Base-by-base conservation (phyloP, 2,888 invertebrate species). In the Conops quadrifasciatus region DNA sequence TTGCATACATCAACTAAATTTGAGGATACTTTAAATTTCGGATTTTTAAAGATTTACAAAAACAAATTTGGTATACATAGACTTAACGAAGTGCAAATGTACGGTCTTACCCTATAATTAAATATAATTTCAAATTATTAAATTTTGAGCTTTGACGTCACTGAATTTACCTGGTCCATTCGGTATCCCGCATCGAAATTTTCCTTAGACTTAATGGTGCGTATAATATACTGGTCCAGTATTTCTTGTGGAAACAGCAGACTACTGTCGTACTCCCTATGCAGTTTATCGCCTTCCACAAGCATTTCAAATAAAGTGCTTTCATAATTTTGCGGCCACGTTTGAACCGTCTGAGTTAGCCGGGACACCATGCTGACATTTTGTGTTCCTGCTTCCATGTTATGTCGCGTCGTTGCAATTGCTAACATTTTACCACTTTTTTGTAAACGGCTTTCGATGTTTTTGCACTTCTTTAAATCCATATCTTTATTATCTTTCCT, bases 251-350 rank as follows among this genome's bases (percentile, higher is more conserved):
- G 89, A 72, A 81, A 79, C 45, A 78, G 72, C 26, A 77, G 71
- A 58, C 73, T 79, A 5, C 77, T 74, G 60, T 82, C 82, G 66
- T 79, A 77, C 24, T 75, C 73, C 19, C 78, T 77, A 4, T 85
- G 81, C 69, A 79, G 73, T 75, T 85, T 77, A 75, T 78, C 87
- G 84, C 75, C 87, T 68, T 88, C 87, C 11, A 87, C 88, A 79
- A 91, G 89, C 76, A 92, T 89, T 75, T 91, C 91, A n/a, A 91
- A 87, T 75, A 94, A 89, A 67, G 93, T 86, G 82, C 92, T 91
- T 82, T 94, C 94, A 82, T 94, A 94, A 58, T 91, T 90, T 82
- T 88, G 88, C 65, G 91, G 91, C 89, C 91, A 90, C 75, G 89
- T 85, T 80, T 91, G 91, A 88, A 91, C 90, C 76, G 89, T 85